Conservation (phyloP, 1,140 invertebrate species). For the Dreissena rostriformis region DNA sequence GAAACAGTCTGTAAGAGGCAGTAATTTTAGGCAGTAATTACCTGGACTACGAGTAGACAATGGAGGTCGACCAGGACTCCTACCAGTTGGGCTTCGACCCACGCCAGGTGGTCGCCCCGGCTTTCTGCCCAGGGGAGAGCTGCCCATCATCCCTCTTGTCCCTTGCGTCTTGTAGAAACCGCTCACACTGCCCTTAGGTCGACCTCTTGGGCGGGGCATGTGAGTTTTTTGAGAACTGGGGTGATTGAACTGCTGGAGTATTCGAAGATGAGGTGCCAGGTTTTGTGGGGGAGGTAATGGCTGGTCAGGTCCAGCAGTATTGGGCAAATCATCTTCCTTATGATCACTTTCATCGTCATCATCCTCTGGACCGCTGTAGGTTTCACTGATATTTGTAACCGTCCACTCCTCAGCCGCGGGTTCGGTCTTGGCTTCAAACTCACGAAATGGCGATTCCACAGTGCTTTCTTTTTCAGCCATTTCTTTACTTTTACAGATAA, state of each 20-base stretch:
- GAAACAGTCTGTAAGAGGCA: too few relatives aligned
- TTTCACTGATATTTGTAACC: conserved; percentile 40
- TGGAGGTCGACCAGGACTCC: conserved; percentile 56
- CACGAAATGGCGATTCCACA: too few relatives aligned
- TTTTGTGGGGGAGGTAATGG: conserved; percentile 6
- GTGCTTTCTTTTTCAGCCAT: neutral
- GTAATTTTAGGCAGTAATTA: too few relatives aligned
- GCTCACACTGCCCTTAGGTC: conserved; percentile 51
- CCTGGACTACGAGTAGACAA: conserved; percentile 29
- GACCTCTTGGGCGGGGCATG: conserved; percentile 53
- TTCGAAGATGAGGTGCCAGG: conserved; percentile 19
- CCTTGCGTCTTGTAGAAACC: conserved; percentile 33
- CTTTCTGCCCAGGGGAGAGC: conserved; percentile 39
- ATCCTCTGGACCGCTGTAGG: conserved; percentile 22
- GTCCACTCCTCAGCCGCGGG: conserved; percentile 30
- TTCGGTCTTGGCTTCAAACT: conserved; percentile 14
- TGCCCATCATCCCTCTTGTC: neutral
- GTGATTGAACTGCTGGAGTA: neutral
- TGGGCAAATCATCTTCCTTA: conserved; percentile 17
- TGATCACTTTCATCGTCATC: conserved; percentile 37
- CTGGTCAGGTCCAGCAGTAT: neutral
- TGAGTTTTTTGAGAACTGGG: neutral
- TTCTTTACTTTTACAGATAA: conserved; percentile 21
- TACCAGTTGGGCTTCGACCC: conserved; percentile 57
- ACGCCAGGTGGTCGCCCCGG: conserved; percentile 47